Conservation (phyloP, 2,797 vertebrate species). For the Catharus ustulatus region DNA sequence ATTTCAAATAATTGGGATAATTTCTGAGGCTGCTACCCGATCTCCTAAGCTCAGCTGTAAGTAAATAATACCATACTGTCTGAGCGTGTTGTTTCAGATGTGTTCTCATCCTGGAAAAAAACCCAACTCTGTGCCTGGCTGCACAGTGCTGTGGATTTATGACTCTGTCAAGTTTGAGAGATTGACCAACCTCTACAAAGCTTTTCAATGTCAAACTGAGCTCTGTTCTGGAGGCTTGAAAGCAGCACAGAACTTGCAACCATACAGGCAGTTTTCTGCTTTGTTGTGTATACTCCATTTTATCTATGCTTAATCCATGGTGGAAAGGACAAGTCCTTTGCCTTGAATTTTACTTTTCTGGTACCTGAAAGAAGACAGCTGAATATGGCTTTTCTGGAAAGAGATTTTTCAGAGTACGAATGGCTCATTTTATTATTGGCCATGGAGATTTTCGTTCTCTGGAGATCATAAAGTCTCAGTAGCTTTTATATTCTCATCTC, state of each 20-base stretch:
- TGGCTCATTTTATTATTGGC: neutral
- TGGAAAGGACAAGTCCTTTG: neutral
- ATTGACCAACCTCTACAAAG: constrained; percentile 51
- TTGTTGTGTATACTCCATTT: neutral
- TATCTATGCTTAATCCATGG: neutral
- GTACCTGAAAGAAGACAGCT: neutral
- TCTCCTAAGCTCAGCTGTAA: constrained; percentile 54
- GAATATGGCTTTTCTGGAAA: neutral
- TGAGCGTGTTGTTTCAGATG: constrained; percentile 69
- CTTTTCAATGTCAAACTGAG: constrained; percentile 54
- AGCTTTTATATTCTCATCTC: neutral
- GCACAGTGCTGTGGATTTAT: constrained; percentile 65
- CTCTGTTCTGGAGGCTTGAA: neutral
- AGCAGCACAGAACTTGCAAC: neutral
- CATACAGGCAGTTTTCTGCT: neutral
- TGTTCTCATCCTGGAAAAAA: constrained; percentile 67
- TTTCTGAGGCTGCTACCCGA: constrained; percentile 58
- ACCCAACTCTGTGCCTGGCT: constrained; percentile 53
- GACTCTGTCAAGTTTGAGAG: constrained; percentile 66
- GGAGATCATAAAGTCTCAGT: neutral
- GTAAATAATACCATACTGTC: constrained; percentile 69
- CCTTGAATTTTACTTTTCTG: neutral
- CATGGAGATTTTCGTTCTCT: neutral
- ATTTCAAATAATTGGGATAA: constrained; percentile 62
- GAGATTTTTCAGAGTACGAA: neutral